Base-by-base conservation (phyloP, 2,888 invertebrate species). In the Conchocele bisecta region DNA sequence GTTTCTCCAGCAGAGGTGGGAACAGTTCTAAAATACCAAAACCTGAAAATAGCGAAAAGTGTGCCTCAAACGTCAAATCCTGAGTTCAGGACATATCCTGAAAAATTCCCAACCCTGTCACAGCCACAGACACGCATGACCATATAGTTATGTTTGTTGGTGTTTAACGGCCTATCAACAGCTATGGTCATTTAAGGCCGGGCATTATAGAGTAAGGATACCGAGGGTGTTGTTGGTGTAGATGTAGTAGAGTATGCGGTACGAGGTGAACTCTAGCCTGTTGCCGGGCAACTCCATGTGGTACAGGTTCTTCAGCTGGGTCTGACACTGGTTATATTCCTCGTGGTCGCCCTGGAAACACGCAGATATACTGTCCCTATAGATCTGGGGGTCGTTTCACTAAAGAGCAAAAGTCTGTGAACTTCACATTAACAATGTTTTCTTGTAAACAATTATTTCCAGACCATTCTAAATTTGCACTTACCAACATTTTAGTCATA, bases 301-400 rank as follows among this genome's bases (percentile, higher is more conserved):
- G 91, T 99, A 99, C 33, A 99, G 93, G 94, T 97, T 96, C 93
- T 97, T 97, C 59, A 99, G 93, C 92, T 99, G 99, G 15, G 98
- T 98, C 92, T 99, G 99, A 91, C 99, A 99, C 92, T 99, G 99
- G 93, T 99, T 99, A 91, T 99, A 99, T 91, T 99, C 99, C 90
- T 98, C 98, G 91, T 98, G 98, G 90, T 99, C 99, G 58, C 97
- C 97, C 92, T 93, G 70, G 1, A 85, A 83, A n/a, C n/a, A n/a
- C n/a, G n/a, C n/a, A n/a, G n/a, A n/a, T n/a, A n/a, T n/a, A n/a
- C n/a, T n/a, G n/a, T n/a, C n/a, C n/a, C n/a, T n/a, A n/a, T n/a
- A n/a, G n/a, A n/a, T n/a, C n/a, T n/a, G n/a, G n/a, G n/a, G n/a
- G n/a, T n/a, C n/a, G n/a, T n/a, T n/a, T n/a, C n/a, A n/a, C n/a